Conservation (phyloP, 1,140 invertebrate genomes). For the Aplysia californica region DNA sequence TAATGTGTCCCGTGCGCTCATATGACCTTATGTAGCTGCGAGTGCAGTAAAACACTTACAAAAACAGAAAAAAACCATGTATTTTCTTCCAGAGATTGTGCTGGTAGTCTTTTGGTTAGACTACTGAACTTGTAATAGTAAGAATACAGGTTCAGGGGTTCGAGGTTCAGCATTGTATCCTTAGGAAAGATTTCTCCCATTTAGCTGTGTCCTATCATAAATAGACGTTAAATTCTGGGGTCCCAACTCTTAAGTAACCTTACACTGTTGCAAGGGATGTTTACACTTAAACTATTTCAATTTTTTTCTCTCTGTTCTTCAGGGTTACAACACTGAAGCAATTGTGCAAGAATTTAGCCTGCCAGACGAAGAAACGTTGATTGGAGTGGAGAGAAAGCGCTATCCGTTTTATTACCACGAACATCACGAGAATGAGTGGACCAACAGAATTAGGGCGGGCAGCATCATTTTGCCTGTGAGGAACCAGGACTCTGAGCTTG, state of each 20-base stretch:
- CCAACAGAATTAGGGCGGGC: conserved; percentile 18
- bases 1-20: no score
- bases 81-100: no score
- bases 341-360: conserved; percentile 65
- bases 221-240: no score
- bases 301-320: not conserved
- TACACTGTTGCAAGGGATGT: not conserved
- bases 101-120: no score
- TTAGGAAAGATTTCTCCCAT: no score
- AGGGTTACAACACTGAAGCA: conserved; percentile 62
- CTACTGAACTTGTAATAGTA: no score
- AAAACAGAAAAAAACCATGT: no score
- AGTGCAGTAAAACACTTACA: no score
- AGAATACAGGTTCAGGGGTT: no score
- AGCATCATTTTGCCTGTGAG: conserved; percentile 6
- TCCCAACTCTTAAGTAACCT: not conserved
- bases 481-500: conserved; percentile 2
- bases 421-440: conserved; percentile 47
- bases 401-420: conserved; percentile 65
- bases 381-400: conserved; percentile 54
- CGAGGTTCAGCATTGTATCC: no score
- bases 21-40: no score
- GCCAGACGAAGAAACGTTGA: conserved; percentile 55
- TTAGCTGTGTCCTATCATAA: no score
- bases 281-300: not conserved